Percentiles rank a stretch among this genome's conserved stretches.
Evolutionary conservation across 2,888 invertebrate genomes (phyloP).

Genomic region (Amphipyra berbera): DNA sequence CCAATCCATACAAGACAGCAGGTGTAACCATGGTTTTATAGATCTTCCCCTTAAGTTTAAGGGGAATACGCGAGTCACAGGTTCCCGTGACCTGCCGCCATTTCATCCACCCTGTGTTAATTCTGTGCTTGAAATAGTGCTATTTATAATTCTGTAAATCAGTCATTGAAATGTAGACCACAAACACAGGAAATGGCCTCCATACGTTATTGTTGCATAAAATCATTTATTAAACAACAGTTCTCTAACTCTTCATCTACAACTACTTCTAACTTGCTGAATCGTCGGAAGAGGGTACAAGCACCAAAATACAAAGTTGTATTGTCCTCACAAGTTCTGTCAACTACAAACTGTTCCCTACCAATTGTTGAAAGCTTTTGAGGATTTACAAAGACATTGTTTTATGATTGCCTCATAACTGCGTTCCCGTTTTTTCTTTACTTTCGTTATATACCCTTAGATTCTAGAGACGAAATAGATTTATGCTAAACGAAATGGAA

Average conservation of each 20-base stretch:
- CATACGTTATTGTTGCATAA: not conserved
- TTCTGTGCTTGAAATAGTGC: too few relatives aligned
- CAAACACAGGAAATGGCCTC: too few relatives aligned
- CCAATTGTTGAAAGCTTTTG: conserved; percentile 11
- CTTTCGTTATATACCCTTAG: not conserved
- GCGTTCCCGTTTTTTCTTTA: not conserved
- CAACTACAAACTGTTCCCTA: conserved; percentile 30
- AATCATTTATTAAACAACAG: conserved; percentile 13
- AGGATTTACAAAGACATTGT: conserved; percentile 22
- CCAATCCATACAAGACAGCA: too few relatives aligned
- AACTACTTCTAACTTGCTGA: conserved; percentile 22
- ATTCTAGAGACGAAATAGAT: too few relatives aligned
- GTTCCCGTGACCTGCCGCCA: too few relatives aligned
- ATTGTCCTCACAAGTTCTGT: conserved; percentile 28
- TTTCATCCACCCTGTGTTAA: too few relatives aligned
- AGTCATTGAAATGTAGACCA: too few relatives aligned
- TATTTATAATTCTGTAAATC: too few relatives aligned
- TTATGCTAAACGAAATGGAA: too few relatives aligned
- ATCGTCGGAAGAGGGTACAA: conserved; percentile 12
- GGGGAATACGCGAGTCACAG: too few relatives aligned
- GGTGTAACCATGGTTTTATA: too few relatives aligned
- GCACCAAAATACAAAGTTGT: conserved; percentile 26
- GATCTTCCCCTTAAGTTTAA: too few relatives aligned
- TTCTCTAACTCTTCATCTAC: conserved; percentile 2
- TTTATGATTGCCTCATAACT: conserved; percentile 16